Conservation (phyloP, 2,888 invertebrate genomes). For the Tetranychus truncatus region DNA sequence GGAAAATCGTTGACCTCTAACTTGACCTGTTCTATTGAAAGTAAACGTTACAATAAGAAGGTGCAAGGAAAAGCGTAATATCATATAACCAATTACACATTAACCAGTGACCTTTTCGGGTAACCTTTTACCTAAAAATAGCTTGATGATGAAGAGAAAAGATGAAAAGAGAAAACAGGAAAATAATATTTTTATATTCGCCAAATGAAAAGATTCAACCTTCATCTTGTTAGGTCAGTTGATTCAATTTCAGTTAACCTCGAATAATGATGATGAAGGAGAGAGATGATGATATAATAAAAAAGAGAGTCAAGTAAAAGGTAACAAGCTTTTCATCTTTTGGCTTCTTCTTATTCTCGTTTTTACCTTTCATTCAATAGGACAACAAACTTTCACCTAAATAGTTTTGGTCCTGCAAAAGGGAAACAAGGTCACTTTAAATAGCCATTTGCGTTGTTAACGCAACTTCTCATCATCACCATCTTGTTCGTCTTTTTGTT, state of each 20-base stretch:
- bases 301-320: not conserved
- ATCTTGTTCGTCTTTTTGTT: too few species aligned
- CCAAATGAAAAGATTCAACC: not conserved
- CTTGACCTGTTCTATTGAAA: too few species aligned
- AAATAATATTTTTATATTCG: not conserved
- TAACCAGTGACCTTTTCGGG: not conserved
- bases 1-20: too few species aligned
- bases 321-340: not conserved
- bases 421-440: not conserved
- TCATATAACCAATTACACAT: not conserved
- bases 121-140: constrained; percentile 1
- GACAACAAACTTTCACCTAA: constrained; percentile 1
- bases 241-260: not conserved
- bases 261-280: too few species aligned
- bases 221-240: not conserved
- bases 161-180: not conserved
- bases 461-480: not conserved
- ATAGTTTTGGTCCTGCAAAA: not conserved
- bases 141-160: not conserved
- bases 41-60: not conserved
- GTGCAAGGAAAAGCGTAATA: not conserved
- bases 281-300: not conserved
- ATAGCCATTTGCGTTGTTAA: not conserved
- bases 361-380: not conserved
- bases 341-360: too few species aligned